A percentile compares a stretch with the other conserved stretches of the same genome.
These are phyloP conservation scores for Pseudomyrmex gracilis DNA, from an alignment of 1,140 invertebrate species.

Conservation along the genomic window DNA sequence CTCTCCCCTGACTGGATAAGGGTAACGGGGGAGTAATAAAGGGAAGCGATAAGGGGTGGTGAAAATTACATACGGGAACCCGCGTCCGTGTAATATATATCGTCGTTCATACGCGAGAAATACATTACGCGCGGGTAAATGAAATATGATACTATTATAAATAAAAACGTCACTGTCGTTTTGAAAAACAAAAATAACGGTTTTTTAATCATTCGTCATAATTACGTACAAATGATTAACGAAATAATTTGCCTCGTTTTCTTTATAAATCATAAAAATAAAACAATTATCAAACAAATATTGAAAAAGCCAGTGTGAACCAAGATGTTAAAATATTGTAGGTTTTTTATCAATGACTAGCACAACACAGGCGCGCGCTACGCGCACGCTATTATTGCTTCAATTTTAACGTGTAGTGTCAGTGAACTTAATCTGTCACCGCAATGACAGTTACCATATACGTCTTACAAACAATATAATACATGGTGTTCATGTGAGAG, in stretches of 20 bases:
- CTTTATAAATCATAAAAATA: too few relatives aligned
- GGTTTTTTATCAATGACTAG: too few relatives aligned
- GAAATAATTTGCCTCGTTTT: background rate
- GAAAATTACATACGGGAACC: constrained; percentile 41
- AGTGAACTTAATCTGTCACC: too few relatives aligned
- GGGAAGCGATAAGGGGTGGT: constrained; percentile 20
- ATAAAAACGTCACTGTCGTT: background rate
- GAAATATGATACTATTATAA: constrained; percentile 24
- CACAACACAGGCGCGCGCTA: too few relatives aligned
- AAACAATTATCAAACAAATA: too few relatives aligned
- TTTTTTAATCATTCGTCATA: background rate
- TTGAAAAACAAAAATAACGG: background rate
- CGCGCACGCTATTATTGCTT: too few relatives aligned
- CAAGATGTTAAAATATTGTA: too few relatives aligned
- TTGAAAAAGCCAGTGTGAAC: too few relatives aligned
- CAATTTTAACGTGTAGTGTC: too few relatives aligned
- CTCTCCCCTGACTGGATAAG: constrained; percentile 24
- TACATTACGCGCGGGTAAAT: constrained; percentile 1
- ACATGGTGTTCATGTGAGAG: too few relatives aligned
- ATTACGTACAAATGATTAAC: background rate
- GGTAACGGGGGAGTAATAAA: background rate
- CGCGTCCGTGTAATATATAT: background rate
- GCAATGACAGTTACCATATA: too few relatives aligned
- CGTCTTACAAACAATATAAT: too few relatives aligned
- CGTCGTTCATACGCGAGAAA: background rate